Conservation (phyloP, 2,888 invertebrate genomes). For the Nemoura dubitans region DNA sequence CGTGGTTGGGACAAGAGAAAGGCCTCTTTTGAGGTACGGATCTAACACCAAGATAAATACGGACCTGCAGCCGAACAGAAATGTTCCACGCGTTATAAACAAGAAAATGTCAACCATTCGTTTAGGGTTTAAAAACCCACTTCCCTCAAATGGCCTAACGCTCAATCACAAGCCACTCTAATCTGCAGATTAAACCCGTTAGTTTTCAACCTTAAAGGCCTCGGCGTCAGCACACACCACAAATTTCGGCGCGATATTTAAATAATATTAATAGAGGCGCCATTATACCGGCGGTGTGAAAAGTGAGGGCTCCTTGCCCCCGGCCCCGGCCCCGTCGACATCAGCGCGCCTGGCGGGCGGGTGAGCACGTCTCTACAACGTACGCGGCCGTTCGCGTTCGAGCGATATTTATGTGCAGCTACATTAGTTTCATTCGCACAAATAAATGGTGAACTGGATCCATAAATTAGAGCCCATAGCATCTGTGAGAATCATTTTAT, state of each 20-base stretch:
- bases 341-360: too few species aligned
- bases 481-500: background rate
- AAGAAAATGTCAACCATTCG: too few species aligned
- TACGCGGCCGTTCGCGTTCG: too few species aligned
- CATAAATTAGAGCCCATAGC: background rate
- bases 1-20: too few species aligned
- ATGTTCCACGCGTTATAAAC: too few species aligned
- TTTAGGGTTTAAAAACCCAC: too few species aligned
- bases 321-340: too few species aligned
- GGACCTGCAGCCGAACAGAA: too few species aligned
- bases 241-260: background rate
- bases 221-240: background rate
- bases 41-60: too few species aligned
- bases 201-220: too few species aligned
- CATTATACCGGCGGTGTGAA: background rate
- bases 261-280: background rate
- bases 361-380: too few species aligned
- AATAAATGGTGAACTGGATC: background rate
- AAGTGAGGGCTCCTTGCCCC: background rate
- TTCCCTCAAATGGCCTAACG: background rate
- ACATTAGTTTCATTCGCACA: background rate
- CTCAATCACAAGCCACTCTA: background rate
- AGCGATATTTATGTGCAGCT: background rate
- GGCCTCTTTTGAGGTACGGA: too few species aligned
- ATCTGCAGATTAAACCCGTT: background rate